Base-by-base conservation (phyloP, 1,140 invertebrate genomes). In the Lepidurus apus region DNA sequence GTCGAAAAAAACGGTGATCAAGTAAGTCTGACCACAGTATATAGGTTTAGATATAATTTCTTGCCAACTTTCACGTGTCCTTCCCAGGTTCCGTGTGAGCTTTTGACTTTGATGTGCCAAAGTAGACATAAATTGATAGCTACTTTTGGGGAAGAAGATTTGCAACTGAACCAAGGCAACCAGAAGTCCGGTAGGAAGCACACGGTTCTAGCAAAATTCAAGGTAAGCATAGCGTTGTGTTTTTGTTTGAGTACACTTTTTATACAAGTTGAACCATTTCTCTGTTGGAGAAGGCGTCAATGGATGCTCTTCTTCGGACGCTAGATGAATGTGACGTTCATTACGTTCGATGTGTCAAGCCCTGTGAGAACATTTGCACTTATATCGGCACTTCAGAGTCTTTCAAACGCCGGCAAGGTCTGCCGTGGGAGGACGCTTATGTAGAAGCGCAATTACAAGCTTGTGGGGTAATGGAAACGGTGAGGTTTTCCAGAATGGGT, bases 1-100 rank as follows among this genome's bases (percentile, higher is more conserved):
- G 78, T 86, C 5, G 81, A 83, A 10, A 86, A 86, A 82, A 87
- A 87, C 81, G 83, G 83, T 74, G 86, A 87, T 81, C 83, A 86
- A 81, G 85, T 84, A 82, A 79, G 75, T 65, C 17, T 34, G n/a
- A 73, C 78, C 26, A 17, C 13, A 45, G 13, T 43, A 8, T 21
- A n/a, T n/a, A n/a, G n/a, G n/a, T n/a, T n/a, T n/a, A n/a, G n/a
- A n/a, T n/a, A n/a, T n/a, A 42, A 17, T 11, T 13, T 42, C 26
- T 42, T 13, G n/a, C 10, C 74, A 34, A 74, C 21, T 13, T 21
- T 34, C 42, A 34, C 21, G 10, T 74, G 2, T 44, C n/a, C 45
- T 65, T 53, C 9, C 6, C 42, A 80, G 79, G 73, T 80, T 42
- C 79, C 79, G 6, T 34, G 6, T 26, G 79, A 80, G 42, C 44